These are phyloP conservation scores for Riparia riparia DNA, from an alignment of 2,113 vertebrate species.

Conservation along the genomic window DNA sequence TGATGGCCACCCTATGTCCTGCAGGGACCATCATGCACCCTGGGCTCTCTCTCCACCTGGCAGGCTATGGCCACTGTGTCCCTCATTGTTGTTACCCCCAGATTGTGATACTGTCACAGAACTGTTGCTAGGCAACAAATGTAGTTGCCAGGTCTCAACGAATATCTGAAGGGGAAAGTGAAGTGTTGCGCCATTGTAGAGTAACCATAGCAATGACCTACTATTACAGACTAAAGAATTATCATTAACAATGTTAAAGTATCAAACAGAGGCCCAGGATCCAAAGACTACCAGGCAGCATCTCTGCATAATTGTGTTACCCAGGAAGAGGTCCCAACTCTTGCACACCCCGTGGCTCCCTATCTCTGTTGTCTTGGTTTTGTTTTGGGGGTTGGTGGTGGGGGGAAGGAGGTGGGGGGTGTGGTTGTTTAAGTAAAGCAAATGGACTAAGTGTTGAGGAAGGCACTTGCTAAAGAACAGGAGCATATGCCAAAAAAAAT, in stretches of 20 bases:
- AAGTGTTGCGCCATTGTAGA: constrained; percentile 86
- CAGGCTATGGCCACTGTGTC: constrained; percentile 65
- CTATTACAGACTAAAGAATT: constrained; percentile 87
- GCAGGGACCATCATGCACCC: neutral
- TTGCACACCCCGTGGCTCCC: constrained; percentile 8
- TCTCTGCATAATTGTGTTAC: constrained; percentile 68
- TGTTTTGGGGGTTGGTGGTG: neutral
- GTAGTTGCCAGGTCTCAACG: constrained; percentile 80
- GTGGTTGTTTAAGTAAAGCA: neutral
- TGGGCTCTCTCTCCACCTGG: neutral
- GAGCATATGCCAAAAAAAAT: neutral
- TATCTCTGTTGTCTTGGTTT: neutral
- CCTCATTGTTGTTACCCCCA: constrained; percentile 80
- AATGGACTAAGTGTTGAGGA: neutral
- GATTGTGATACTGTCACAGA: constrained; percentile 84
- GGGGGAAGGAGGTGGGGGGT: neutral
- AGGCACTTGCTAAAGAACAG: neutral
- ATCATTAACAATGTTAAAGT: constrained; percentile 85
- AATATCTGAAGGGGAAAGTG: constrained; percentile 85
- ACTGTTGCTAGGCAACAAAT: constrained; percentile 87
- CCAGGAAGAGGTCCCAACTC: constrained; percentile 43
- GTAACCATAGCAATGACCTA: constrained; percentile 91
- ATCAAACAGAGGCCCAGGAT: constrained; percentile 76
- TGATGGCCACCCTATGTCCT: neutral
- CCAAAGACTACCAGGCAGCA: constrained; percentile 67